Evolutionary conservation across 1,140 invertebrate genomes (phyloP).

Genomic region (Pogonognathellus flavescens): DNA sequence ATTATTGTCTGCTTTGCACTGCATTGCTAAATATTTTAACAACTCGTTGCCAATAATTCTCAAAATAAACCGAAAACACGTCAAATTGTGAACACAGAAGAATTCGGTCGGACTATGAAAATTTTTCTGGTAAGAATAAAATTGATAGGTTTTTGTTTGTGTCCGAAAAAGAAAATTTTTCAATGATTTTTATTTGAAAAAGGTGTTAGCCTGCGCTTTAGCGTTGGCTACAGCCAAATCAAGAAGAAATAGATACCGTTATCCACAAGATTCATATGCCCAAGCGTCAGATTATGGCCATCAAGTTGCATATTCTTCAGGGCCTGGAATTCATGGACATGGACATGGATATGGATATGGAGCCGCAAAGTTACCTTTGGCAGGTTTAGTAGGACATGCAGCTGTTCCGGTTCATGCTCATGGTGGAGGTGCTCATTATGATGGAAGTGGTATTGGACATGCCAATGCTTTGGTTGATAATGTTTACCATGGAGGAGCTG

Average conservation of each 20-base stretch:
- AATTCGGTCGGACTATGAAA: conserved; percentile 33
- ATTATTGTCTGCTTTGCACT: neutral
- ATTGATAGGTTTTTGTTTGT: neutral
- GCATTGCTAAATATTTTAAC: neutral
- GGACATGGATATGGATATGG: conserved; percentile 17
- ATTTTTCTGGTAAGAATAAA: conserved; percentile 27
- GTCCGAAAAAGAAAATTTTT: neutral
- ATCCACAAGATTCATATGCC: neutral
- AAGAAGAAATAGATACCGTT: neutral
- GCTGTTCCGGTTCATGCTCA: neutral
- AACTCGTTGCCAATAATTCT: neutral
- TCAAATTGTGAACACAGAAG: neutral
- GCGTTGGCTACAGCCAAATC: conserved; percentile 36
- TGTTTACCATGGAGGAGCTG: conserved; percentile 5
- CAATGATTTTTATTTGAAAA: neutral
- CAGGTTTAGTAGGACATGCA: too few relatives aligned
- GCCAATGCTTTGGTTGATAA: neutral
- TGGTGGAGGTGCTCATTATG: neutral
- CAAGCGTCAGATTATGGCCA: neutral
- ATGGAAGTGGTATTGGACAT: conserved; percentile 2
- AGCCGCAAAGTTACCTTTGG: too few relatives aligned
- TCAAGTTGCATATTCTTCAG: conserved; percentile 21
- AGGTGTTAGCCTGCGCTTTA: conserved; percentile 31
- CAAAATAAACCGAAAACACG: neutral
- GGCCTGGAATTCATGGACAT: neutral